Evolutionary conservation across 2,888 invertebrate species (phyloP), one percentile per base, ranked within the genome.

Genomic region (Teleogryllus oceanicus): DNA sequence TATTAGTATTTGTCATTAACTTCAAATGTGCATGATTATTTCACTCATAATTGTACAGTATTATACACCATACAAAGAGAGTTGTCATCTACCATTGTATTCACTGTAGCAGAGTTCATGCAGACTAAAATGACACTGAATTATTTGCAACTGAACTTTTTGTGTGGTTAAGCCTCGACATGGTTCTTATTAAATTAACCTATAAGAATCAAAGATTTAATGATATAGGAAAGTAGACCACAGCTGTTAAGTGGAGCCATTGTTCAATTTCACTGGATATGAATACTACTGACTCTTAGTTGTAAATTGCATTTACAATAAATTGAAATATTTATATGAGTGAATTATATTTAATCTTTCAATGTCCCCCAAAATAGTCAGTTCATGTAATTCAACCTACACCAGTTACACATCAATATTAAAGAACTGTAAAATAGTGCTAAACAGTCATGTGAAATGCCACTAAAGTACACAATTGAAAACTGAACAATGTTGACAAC

Each of bases 31-130:
- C 62, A 62, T 62, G 37, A 62, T 62, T 62, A 62, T n/a, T 62
- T n/a, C 62, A 62, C 62, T 62, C 62, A 62, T 62, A 62, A n/a
- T n/a, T 62, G 62, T 62, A 62, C 62, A 62, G n/a, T 62, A 62
- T n/a, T 18, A 62, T 62, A 62, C n/a, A 62, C 16, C 13, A n/a
- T 62, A 18, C 62, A 62, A 62, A 62, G 62, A 62, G 62, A 18
- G 62, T 62, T 37, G 37, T 62, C 62, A 62, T 18, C 62, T 62
- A 62, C 13, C 16, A 62, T n/a, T 62, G 62, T 1, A n/a, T 62
- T 62, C 13, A 18, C 62, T 62, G 62, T 62, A 18, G n/a, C 62
- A 62, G n/a, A 62, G n/a, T 62, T 62, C n/a, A 62, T 62, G 62
- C n/a, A 62, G n/a, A 13, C 62, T 62, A 18, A 37, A 37, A 62